phyloP scores from a whole-genome alignment of 2,888 invertebrate genomes.

The Drosophila barbarae region DNA sequence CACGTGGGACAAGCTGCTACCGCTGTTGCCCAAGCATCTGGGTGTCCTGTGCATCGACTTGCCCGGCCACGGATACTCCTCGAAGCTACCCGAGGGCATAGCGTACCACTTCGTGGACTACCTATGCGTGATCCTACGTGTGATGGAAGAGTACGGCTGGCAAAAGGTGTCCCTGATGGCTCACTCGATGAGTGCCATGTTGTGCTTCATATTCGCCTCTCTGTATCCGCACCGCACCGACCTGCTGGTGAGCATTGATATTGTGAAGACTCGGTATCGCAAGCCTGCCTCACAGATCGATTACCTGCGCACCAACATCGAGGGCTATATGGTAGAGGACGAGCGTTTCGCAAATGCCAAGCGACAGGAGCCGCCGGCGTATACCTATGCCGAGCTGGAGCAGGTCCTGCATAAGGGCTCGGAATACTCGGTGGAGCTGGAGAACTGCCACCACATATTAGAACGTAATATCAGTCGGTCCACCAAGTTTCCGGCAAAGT shows the following conservation, averaged over 20 bases:
- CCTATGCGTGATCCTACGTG: constrained; percentile 81
- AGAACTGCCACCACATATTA: constrained; percentile 82
- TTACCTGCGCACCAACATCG: constrained; percentile 74
- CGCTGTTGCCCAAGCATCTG: constrained; percentile 81
- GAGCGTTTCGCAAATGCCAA: constrained; percentile 74
- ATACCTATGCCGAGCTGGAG: constrained; percentile 83
- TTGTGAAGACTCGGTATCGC: constrained; percentile 65
- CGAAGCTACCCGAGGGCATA: constrained; percentile 84
- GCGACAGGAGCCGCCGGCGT: constrained; percentile 82
- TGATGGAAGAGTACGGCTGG: constrained; percentile 85
- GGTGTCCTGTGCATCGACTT: constrained; percentile 84
- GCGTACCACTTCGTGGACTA: constrained; percentile 78
- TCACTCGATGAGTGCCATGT: constrained; percentile 85
- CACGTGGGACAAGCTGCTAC: constrained; percentile 86
- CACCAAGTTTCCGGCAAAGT: constrained; percentile 82
- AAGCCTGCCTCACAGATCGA: constrained; percentile 60
- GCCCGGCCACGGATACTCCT: constrained; percentile 87
- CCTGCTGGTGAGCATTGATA: constrained; percentile 77
- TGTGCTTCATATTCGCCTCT: constrained; percentile 83
- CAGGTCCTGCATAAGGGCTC: constrained; percentile 82
- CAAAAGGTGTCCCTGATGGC: constrained; percentile 84
- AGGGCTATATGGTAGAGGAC: constrained; percentile 81
- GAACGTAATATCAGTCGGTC: constrained; percentile 82
- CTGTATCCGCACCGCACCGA: constrained; percentile 80
- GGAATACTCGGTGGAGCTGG: constrained; percentile 81